A percentile compares a stretch with the other conserved stretches of the same genome.
Evolutionary conservation across 1,140 invertebrate genomes (phyloP).

Genomic region (Eufriesea mexicana): DNA sequence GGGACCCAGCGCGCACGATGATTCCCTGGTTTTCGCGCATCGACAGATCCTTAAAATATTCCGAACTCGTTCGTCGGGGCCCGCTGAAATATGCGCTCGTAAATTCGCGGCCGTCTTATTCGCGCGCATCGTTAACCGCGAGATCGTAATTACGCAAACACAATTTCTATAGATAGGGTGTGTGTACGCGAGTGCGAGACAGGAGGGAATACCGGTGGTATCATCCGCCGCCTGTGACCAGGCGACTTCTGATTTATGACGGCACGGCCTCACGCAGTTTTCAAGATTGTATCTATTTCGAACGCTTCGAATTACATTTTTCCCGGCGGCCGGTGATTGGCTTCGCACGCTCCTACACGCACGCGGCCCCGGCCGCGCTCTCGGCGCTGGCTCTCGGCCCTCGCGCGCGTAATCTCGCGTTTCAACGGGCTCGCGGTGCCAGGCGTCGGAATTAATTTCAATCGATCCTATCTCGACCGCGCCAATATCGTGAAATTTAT

Average conservation of each 20-base stretch:
- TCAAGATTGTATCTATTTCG: constrained; percentile 60
- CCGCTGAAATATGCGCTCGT: constrained; percentile 23
- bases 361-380: not conserved
- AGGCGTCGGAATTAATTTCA: constrained; percentile 49
- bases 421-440: constrained; percentile 24
- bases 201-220: constrained; percentile 5
- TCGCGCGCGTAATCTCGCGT: constrained; percentile 36
- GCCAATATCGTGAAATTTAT: constrained; percentile 51
- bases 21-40: not conserved
- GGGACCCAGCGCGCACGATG: not conserved
- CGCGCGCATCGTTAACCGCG: constrained; percentile 32
- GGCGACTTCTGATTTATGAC: constrained; percentile 53
- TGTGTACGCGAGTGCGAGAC: too few species aligned
- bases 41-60: not conserved
- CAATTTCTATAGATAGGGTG: constrained; percentile 37
- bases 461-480: constrained; percentile 42
- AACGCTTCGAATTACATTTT: constrained; percentile 50
- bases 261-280: constrained; percentile 40
- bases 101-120: constrained; percentile 43
- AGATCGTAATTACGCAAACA: constrained; percentile 60
- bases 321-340: constrained; percentile 23
- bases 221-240: constrained; percentile 22
- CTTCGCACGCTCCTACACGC: constrained; percentile 10
- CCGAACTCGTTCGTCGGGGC: not conserved
- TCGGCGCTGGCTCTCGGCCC: too few species aligned